A percentile compares a stretch with the other conserved stretches of the same genome.
phyloP scores from a whole-genome alignment of 1,140 invertebrate genomes.

The Polyergus mexicanus region DNA sequence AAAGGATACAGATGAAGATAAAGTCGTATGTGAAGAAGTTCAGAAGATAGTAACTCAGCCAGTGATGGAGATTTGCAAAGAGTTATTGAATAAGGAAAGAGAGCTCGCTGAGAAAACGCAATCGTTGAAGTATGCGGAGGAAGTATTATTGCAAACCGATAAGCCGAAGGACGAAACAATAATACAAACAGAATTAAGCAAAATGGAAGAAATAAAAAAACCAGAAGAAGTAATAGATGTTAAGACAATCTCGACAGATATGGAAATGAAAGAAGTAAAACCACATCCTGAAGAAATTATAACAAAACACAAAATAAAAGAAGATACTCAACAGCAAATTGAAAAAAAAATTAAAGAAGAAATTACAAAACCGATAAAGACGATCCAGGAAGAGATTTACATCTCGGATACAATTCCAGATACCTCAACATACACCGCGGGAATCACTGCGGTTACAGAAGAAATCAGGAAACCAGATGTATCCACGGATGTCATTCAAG shows the following conservation, averaged over 20 bases:
- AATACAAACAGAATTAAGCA: no score
- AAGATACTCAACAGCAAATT: conserved; percentile 38
- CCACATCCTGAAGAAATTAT: background rate
- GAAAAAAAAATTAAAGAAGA: conserved; percentile 20
- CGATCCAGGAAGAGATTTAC: no score
- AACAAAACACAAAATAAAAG: conserved; percentile 34
- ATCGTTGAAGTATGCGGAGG: no score
- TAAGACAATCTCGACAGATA: no score
- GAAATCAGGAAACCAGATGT: background rate
- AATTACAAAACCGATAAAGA: background rate
- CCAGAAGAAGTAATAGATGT: no score
- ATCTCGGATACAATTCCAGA: background rate
- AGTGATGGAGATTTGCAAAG: conserved; percentile 39
- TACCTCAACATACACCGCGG: no score
- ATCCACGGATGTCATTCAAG: background rate
- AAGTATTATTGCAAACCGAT: no score
- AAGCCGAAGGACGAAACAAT: no score
- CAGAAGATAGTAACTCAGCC: conserved; percentile 21
- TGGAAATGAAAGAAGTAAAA: no score
- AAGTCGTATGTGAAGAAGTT: conserved; percentile 43
- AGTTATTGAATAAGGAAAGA: conserved; percentile 51
- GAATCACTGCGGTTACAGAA: background rate
- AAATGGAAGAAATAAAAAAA: no score
- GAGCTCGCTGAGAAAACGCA: conserved; percentile 45
- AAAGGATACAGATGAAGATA: conserved; percentile 59